Percentiles rank a stretch among this genome's conserved stretches.
Conservation (phyloP, 2,797 vertebrate species). For the Sarcoramphus papa region DNA sequence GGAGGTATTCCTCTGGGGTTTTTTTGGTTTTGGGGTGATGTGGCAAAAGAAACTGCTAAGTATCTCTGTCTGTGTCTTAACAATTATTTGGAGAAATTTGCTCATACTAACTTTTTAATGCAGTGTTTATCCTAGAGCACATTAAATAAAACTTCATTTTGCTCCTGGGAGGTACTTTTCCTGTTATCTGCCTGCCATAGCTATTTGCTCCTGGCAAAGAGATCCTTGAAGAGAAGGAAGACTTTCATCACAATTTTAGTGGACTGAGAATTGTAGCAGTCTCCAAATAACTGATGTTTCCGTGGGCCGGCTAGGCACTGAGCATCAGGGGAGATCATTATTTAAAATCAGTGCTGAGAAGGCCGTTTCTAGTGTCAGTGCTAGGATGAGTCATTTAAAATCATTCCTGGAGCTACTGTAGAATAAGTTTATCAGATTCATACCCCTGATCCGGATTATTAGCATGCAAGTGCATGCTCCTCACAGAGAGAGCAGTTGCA, state of each 20-base stretch:
- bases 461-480: not conserved
- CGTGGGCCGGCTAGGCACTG: not conserved
- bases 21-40: not conserved
- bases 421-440: not conserved
- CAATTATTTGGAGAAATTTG: not conserved
- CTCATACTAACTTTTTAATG: not conserved
- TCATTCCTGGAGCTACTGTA: not conserved
- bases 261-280: not conserved
- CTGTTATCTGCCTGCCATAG: conserved; percentile 14
- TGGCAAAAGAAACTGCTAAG: not conserved
- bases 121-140: not conserved
- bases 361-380: not conserved
- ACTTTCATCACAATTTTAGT: conserved; percentile 16
- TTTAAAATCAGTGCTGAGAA: not conserved
- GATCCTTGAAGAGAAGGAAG: conserved; percentile 12
- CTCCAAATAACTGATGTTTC: conserved; percentile 13
- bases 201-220: conserved; percentile 35
- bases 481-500: not conserved
- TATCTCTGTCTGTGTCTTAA: not conserved
- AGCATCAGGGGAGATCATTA: conserved; percentile 20
- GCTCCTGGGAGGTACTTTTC: not conserved
- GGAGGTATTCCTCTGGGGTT: not conserved
- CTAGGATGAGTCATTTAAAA: conserved; percentile 6
- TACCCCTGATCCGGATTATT: not conserved
- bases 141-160: conserved; percentile 39